A percentile compares a stretch with the other conserved stretches of the same genome.
Conservation (phyloP, 1,140 invertebrate genomes). For the Caenorhabditis tropicalis region DNA sequence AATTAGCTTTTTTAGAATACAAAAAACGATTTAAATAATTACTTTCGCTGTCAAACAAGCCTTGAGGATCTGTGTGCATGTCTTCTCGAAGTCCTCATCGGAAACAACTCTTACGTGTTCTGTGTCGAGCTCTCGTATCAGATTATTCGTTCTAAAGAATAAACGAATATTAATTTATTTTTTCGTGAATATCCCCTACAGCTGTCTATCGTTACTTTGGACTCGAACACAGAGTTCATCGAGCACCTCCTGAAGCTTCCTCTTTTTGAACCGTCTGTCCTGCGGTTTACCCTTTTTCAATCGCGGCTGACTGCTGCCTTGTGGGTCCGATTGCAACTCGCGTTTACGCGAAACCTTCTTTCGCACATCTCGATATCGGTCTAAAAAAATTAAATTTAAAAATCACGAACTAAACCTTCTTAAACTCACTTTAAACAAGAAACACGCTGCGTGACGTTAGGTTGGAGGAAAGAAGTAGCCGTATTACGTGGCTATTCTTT, state of each 20-base stretch:
- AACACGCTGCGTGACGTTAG: too few species aligned
- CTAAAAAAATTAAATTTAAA: too few species aligned
- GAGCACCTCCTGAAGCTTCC: neutral
- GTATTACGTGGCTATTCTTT: too few species aligned
- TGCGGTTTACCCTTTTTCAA: neutral
- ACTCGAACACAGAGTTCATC: neutral
- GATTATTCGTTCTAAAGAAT: neutral
- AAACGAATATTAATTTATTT: too few species aligned
- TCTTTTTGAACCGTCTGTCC: neutral
- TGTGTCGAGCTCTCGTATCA: neutral
- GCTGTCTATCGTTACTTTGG: neutral
- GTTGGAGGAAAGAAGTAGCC: too few species aligned
- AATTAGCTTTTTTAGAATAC: neutral
- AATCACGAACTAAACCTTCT: too few species aligned
- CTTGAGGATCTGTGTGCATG: neutral
- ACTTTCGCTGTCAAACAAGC: neutral
- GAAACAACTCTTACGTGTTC: constrained; percentile 5
- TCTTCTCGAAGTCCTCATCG: neutral
- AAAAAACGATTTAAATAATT: too few species aligned
- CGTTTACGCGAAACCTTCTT: neutral
- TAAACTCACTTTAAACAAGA: too few species aligned
- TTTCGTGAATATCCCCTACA: neutral
- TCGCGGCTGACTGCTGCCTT: neutral
- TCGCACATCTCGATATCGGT: too few species aligned
- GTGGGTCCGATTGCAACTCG: neutral